phyloP scores from a whole-genome alignment of 2,797 vertebrate genomes.

The Moxostoma hubbsi region DNA sequence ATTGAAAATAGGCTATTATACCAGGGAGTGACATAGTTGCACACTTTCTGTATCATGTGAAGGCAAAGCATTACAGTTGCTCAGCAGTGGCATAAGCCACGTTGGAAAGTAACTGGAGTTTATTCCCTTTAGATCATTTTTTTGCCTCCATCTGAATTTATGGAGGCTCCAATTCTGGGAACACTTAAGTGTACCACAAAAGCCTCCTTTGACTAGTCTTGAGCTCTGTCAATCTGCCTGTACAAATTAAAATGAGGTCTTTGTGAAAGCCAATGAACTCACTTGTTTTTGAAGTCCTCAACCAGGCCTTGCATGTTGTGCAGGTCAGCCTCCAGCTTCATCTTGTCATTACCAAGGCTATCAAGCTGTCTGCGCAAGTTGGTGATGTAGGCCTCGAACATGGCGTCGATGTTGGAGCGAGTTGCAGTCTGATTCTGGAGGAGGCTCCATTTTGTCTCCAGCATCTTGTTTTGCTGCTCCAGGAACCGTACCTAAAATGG shows the following conservation, averaged over 20 bases:
- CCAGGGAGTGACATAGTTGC: constrained; percentile 12
- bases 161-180: constrained; percentile 34
- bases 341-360: constrained; percentile 80
- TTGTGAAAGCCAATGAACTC: constrained; percentile 60
- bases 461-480: constrained; percentile 96
- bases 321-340: constrained; percentile 87
- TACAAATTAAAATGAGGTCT: neutral
- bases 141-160: constrained; percentile 4
- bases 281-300: constrained; percentile 96
- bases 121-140: constrained; percentile 14
- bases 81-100: neutral
- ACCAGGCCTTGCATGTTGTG: constrained; percentile 91
- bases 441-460: constrained; percentile 93
- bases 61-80: neutral
- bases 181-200: constrained; percentile 32
- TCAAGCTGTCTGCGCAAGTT: constrained; percentile 86
- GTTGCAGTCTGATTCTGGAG: constrained; percentile 87
- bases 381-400: constrained; percentile 87
- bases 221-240: neutral
- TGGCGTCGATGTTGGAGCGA: constrained; percentile 82
- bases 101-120: constrained; percentile 4
- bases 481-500: constrained; percentile 86
- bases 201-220: constrained; percentile 36
- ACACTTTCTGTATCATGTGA: too few species aligned
- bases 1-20: constrained; percentile 2